Base-by-base conservation (phyloP, 2,797 vertebrate genomes). In the Neostethus bicornis region DNA sequence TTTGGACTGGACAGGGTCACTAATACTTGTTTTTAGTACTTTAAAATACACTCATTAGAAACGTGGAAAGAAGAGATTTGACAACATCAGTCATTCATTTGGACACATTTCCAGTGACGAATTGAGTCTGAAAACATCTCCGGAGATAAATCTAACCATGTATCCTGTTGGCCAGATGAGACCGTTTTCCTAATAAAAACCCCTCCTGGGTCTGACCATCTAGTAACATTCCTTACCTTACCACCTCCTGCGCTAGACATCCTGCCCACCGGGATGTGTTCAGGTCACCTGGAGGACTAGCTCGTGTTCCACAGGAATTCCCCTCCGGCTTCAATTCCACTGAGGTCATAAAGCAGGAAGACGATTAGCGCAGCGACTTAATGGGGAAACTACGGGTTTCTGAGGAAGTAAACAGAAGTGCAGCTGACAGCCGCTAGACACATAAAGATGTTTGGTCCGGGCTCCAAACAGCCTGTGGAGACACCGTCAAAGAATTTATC, bases 401-500 rank as follows among this genome's bases (percentile, higher is more conserved):
- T 23, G 58, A 68, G 73, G 80, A 80, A 71, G 73, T 46, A 74
- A 77, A 79, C 61, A 54, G 46, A 57, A 8, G 51, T 19, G 57
- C 70, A 41, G 61, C 19, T 32, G 70, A 69, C 41, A 44, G 32
- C 2, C 34, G 24, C 69, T 19, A 77, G 66, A 86, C 82, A 70
- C 63, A 74, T 75, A 73, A 80, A 75, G 41, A 68, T 59, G 66
- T n/a, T 58, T 34, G 63, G 41, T 67, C 77, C 72, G 59, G 74
- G n/a, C n/a, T 70, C 79, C 81, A 83, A 86, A 87, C 77, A 86
- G 72, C 71, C 70, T 70, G 51, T 37, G 43, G 51, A 78, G 62
- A 65, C 32, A 39, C 44, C 46, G 41, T 56, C 17, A 56, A 68
- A 57, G 35, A 61, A 74, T 66, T 44, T 20, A 39, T 5, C 1